Base-by-base conservation (phyloP, 2,113 vertebrate species). In the Rhabdomys dilectus region DNA sequence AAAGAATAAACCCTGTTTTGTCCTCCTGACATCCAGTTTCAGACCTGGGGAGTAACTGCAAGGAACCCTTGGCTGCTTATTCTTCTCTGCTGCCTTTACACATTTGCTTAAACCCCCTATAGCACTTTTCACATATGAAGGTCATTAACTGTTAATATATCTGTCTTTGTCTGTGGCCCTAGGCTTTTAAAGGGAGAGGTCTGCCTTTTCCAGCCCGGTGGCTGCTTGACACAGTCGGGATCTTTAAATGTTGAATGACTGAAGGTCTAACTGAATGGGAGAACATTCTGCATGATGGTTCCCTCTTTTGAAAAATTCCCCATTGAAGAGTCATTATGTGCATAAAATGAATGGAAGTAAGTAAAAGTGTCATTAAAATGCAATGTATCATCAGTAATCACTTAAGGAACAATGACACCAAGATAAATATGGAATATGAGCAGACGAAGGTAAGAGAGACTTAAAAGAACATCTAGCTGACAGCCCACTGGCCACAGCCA, bases 341-440 rank as follows among this genome's bases (percentile, higher is more conserved):
- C 88, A 68, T 31, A 53, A 95, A 96, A 93, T 94, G 80, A 96
- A 97, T 94, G 68, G 77, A 96, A 21, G 12, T 66, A 82, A 73
- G 89, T 82, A 94, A 93, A 96, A 94, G 48, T 91, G 70, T 89
- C 96, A 97, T 97, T 97, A 97, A 96, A 97, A 96, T 87, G 88
- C 91, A 97, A 87, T 97, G 89, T 17, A 89, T 97, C 91, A 93
- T 62, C 48, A 94, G 86, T 53, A 96, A 95, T 89, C 93, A 93
- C 91, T 96, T 87, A 96, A 64, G 91, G 60, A 80, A 90, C 76
- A 86, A 85, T 95, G 96, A 96, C 95, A 95, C 82, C 66, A 95
- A 98, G 94, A 97, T 97, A 96, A 96, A 98, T 96, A 96, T 73
- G 66, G 60, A 93, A 96, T 91, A 81, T 64, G 81, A 95, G 48